Evolutionary conservation across 2,888 invertebrate genomes (phyloP).

Genomic region (Bruchidius siliquastri): DNA sequence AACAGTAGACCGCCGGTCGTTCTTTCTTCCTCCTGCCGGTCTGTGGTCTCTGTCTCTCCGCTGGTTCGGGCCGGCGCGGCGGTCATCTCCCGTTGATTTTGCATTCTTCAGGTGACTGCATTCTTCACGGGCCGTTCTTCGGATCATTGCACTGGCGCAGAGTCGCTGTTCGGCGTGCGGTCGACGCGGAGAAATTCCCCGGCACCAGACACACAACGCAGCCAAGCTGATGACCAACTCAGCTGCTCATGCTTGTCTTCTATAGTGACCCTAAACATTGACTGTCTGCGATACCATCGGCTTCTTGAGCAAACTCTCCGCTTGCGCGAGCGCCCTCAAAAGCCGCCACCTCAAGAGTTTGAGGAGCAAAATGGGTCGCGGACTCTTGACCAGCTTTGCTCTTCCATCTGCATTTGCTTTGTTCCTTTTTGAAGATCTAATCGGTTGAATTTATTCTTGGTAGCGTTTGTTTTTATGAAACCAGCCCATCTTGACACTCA

Average conservation of each 20-base stretch:
- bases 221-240: background rate
- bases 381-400: too few relatives aligned
- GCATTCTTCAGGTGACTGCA: conserved; percentile 42
- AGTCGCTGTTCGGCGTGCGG: conserved; percentile 17
- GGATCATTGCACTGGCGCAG: conserved; percentile 36
- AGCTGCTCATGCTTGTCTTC: background rate
- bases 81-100: conserved; percentile 40
- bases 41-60: background rate
- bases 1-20: background rate
- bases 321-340: too few relatives aligned
- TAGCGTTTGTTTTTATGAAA: too few relatives aligned
- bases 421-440: too few relatives aligned
- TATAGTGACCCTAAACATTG: too few relatives aligned
- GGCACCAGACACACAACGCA: background rate
- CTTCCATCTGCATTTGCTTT: too few relatives aligned
- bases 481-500: too few relatives aligned
- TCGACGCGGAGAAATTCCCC: background rate
- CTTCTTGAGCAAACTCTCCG: too few relatives aligned
- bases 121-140: conserved; percentile 39
- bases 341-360: too few relatives aligned
- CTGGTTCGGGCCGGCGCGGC: conserved; percentile 13
- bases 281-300: too few relatives aligned
- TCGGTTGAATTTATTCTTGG: too few relatives aligned
- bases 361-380: too few relatives aligned
- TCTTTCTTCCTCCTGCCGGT: background rate